These are phyloP conservation scores for Caenorhabditis sp. DNA, from an alignment of 2,888 invertebrate genomes.

Conservation along the genomic window DNA sequence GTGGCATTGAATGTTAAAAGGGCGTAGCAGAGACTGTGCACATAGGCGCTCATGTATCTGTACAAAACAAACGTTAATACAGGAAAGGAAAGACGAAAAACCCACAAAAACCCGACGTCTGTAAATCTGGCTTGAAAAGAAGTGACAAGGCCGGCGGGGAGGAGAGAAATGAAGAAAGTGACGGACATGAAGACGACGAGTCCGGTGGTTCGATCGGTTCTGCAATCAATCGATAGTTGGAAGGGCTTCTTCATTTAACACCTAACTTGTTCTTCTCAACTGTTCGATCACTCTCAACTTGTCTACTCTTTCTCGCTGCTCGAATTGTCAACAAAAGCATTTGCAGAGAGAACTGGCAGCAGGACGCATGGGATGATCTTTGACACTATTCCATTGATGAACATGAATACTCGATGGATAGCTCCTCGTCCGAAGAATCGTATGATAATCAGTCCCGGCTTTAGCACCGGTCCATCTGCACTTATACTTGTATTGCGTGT, in stretches of 20 bases:
- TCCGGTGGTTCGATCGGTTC: not conserved
- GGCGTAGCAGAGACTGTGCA: not conserved
- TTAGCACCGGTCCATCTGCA: no score
- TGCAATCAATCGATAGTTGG: no score
- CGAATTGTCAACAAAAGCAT: not conserved
- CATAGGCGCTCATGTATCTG: not conserved
- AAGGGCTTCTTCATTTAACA: no score
- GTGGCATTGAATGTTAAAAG: not conserved
- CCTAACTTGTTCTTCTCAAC: not conserved
- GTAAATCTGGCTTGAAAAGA: not conserved
- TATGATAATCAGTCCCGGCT: not conserved
- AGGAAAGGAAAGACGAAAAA: no score
- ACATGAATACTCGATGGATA: not conserved
- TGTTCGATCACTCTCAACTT: not conserved
- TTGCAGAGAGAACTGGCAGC: not conserved
- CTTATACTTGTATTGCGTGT: no score
- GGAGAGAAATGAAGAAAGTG: conserved; percentile 3
- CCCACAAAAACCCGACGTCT: not conserved
- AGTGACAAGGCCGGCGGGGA: conserved; percentile 2
- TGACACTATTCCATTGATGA: not conserved
- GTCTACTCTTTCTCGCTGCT: not conserved
- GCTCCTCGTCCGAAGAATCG: not conserved
- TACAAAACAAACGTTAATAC: not conserved
- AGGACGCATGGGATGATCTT: conserved; percentile 8
- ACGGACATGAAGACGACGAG: conserved; percentile 5